phyloP scores from a whole-genome alignment of 2,113 vertebrate species.

The Chloroceryle aenea region DNA sequence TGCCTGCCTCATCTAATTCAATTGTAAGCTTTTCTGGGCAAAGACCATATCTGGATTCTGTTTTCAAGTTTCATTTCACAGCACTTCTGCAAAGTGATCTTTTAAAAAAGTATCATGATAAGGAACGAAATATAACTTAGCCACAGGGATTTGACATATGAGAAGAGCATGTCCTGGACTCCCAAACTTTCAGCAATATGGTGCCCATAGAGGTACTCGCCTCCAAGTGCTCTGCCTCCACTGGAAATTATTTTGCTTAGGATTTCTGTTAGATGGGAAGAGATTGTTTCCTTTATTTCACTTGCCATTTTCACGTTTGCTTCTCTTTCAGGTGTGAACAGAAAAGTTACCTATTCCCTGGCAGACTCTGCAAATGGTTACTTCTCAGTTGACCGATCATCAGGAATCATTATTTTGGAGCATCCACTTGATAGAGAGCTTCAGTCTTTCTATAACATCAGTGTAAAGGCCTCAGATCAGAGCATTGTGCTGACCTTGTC shows the following conservation, averaged over 20 bases:
- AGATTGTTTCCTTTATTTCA: background rate
- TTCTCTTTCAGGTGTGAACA: conserved; percentile 82
- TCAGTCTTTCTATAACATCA: conserved; percentile 88
- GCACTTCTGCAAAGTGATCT: background rate
- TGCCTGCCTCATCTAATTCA: conserved; percentile 38
- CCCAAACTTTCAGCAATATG: background rate
- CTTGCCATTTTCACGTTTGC: background rate
- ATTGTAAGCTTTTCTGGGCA: background rate
- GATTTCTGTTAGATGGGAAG: background rate
- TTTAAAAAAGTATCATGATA: background rate
- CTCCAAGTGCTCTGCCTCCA: background rate
- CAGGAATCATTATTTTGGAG: conserved; percentile 90
- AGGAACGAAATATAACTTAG: background rate
- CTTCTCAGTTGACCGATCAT: conserved; percentile 90
- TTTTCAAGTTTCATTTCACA: background rate
- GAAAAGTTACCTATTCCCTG: conserved; percentile 89
- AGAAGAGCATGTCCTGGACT: background rate
- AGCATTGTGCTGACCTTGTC: conserved; percentile 83
- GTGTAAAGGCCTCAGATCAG: conserved; percentile 87
- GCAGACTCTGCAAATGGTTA: conserved; percentile 83
- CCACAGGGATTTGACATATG: background rate
- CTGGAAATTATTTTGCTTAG: background rate
- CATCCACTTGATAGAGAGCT: conserved; percentile 89
- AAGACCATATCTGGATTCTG: background rate
- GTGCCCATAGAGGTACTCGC: background rate